phyloP scores from a whole-genome alignment of 2,888 invertebrate species.

The Nineta flava region DNA sequence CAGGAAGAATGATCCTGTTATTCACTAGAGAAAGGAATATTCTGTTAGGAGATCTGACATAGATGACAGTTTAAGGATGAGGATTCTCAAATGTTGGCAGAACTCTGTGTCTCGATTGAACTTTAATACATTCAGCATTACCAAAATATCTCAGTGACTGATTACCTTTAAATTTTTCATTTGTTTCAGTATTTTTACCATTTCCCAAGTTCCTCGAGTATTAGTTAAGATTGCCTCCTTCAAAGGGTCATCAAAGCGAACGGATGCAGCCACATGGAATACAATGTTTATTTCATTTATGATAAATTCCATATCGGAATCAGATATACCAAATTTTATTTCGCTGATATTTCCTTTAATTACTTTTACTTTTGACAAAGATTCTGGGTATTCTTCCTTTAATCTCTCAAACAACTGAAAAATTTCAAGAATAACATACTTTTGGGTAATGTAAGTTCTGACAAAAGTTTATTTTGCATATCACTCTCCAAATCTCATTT shows the following conservation, averaged over 20 bases:
- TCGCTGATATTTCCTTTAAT: constrained; percentile 12
- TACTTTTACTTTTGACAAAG: constrained; percentile 12
- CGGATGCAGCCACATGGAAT: constrained; percentile 67
- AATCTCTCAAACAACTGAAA: constrained; percentile 13
- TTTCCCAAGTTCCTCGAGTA: constrained; percentile 45
- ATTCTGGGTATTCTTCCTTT: constrained; percentile 8
- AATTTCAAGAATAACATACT: no score
- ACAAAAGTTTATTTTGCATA: no score
- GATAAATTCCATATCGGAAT: constrained; percentile 10
- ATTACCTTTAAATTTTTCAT: constrained; percentile 35
- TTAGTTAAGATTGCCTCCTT: constrained; percentile 46
- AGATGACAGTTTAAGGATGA: no score
- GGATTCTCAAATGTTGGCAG: no score
- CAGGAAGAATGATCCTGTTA: no score
- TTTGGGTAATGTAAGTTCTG: no score
- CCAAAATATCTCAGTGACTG: not conserved
- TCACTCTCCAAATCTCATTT: no score
- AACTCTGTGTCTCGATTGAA: no score
- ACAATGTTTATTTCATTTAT: constrained; percentile 21
- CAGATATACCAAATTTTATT: constrained; percentile 11
- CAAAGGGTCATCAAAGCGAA: constrained; percentile 68
- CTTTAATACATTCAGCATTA: no score
- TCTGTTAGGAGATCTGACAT: no score
- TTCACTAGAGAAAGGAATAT: no score
- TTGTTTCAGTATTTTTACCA: constrained; percentile 39